Percentiles rank a stretch among this genome's conserved stretches.
phyloP scores from a whole-genome alignment of 1,140 invertebrate genomes.

The Phymastichus coffea region DNA sequence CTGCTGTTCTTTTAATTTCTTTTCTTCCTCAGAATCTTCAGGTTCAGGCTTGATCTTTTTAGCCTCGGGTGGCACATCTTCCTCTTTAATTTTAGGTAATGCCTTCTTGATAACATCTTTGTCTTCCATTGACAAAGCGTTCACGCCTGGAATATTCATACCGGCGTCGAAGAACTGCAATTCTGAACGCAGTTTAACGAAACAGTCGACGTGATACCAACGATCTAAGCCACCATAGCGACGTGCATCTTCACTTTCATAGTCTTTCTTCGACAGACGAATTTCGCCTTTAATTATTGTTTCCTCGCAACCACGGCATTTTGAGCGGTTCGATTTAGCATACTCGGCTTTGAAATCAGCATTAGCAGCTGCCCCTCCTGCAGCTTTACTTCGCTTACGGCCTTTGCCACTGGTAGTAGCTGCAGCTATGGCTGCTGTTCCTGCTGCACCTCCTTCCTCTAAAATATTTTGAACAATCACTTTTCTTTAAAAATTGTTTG shows the following conservation, averaged over 20 bases:
- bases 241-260: slow-evolving; percentile 74
- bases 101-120: slow-evolving; percentile 67
- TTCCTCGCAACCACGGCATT: slow-evolving; percentile 81
- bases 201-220: slow-evolving; percentile 95
- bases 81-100: slow-evolving; percentile 67
- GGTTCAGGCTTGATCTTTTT: slow-evolving; percentile 73
- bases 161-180: slow-evolving; percentile 75
- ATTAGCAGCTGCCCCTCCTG: slow-evolving; percentile 19
- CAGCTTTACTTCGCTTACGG: slow-evolving; percentile 43
- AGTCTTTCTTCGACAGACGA: slow-evolving; percentile 84
- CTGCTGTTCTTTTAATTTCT: slow-evolving; percentile 73
- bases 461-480: slow-evolving; percentile 10
- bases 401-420: slow-evolving; percentile 47
- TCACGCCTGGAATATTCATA: slow-evolving; percentile 73
- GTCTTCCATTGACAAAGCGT: slow-evolving; percentile 73
- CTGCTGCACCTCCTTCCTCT: slow-evolving; percentile 21
- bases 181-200: slow-evolving; percentile 74
- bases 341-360: slow-evolving; percentile 83
- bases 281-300: slow-evolving; percentile 85
- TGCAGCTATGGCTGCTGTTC: neutral
- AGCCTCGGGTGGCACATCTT: slow-evolving; percentile 57
- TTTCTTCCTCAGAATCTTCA: slow-evolving; percentile 58
- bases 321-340: slow-evolving; percentile 81
- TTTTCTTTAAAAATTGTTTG: slow-evolving; percentile 5
- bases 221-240: slow-evolving; percentile 78